Evolutionary conservation across 1,140 invertebrate genomes (phyloP), one percentile per base, ranked within the genome.

Genomic region (Mactra quadrangularis): DNA sequence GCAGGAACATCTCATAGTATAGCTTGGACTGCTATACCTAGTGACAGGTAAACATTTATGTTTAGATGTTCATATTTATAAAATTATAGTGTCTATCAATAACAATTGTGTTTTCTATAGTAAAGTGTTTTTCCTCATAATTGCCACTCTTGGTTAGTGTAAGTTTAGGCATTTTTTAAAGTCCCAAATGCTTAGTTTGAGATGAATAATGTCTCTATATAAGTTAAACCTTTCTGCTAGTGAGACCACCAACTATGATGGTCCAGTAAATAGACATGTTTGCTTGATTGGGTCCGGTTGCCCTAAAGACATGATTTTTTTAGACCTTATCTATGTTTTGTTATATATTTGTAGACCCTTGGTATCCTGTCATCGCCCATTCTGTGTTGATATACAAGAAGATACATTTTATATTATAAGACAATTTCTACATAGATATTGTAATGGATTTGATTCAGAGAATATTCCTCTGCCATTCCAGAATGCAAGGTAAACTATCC

Each of bases 311-410:
- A n/a, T n/a, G n/a, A n/a, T n/a, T n/a, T n/a, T n/a, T n/a, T n/a
- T n/a, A n/a, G n/a, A n/a, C n/a, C n/a, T n/a, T n/a, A n/a, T n/a
- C n/a, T n/a, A n/a, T n/a, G n/a, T n/a, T n/a, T n/a, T n/a, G n/a
- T 47, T 13, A 33, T 70, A 3, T 57, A 53, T 90, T 90, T 25
- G n/a, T 87, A 94, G 94, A 78, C 94, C 94, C 86, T 93, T 95
- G 17, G 92, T 95, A 35, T 93, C 93, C 0, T 94, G 94, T 92
- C 94, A 95, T 86, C 92, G 94, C 57, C 94, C 95, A 15, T 95
- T 95, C 87, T 95, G 95, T 91, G 92, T 95, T 35, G 95, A 96
- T 88, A 91, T 95, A 19, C 94, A 95, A 85, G 95, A 95, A 88
- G 93, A 92, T 27, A 95, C 95, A 1, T 95, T 96, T 87, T 89